Evolutionary conservation across 2,888 invertebrate genomes (phyloP), one percentile per base, ranked within the genome.

Genomic region (Stomorhina lunata): DNA sequence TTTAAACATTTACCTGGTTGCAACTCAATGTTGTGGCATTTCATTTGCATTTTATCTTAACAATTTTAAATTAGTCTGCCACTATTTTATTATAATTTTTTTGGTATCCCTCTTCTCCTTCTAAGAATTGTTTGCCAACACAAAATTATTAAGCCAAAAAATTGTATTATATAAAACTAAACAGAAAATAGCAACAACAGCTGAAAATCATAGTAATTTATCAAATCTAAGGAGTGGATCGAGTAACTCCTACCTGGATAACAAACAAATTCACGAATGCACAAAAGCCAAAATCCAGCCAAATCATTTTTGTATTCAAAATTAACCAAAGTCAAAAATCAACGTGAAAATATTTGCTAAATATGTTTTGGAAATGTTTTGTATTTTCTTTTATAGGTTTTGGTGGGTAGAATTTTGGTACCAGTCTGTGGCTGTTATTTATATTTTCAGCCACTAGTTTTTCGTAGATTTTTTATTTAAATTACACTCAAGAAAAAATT

Each of bases 11-110:
- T 66, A 53, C 59, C 72, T 40, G 73, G 72, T 73, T 73, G 65
- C 65, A 37, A 61, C n/a, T n/a, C n/a, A n/a, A n/a, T n/a, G 81
- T 81, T 79, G 82, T 71, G 82, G 82, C 59, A 76, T 75, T 79
- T 76, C 71, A 82, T 82, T 82, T 82, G 82, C 82, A 82, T 82
- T 82, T 82, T 82, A 82, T 82, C 79, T 82, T 75, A 76, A 75
- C 75, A 75, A 82, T 82, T 82, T 82, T 79, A 82, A 82, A 79
- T 82, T 82, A 82, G 82, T 82, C 79, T 82, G 32, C 59, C 59
- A 71, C 72, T 79, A 63, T 55, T 72, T 69, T 63, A 53, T 69
- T n/a, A n/a, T n/a, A n/a, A n/a, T n/a, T n/a, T 59, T 48, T 66
- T 65, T 57, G 15, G 4, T 61, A 63, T 32, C 4, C 10, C 22